Base-by-base conservation (phyloP, 1,140 invertebrate species). In the Bombus superbus region DNA sequence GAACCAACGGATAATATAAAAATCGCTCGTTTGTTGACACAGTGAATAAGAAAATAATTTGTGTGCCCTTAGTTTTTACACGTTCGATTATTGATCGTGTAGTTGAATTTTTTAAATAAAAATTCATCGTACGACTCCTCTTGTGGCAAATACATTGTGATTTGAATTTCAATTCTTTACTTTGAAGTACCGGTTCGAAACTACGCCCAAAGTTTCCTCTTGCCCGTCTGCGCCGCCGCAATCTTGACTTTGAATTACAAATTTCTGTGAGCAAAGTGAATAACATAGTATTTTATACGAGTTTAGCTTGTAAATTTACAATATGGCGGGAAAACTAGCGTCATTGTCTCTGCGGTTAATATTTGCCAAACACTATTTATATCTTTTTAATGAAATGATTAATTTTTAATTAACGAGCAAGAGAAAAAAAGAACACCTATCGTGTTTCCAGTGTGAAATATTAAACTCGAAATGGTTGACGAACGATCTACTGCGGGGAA, bases 101-200 rank as follows among this genome's bases (percentile, higher is more conserved):
- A 57, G 32, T 66, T 64, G 57, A 64, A 78, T 25, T 42, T 44
- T 62, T 40, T 9, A 40, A 42, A 42, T 28, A n/a, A 44, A 62
- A 69, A 84, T 71, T 69, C 22, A 25, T 79, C 32, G 47, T 40
- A 35, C 8, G 64, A 13, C 28, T 42, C 28, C 47, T 83, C n/a
- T 57, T 83, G 32, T 22, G 22, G 25, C 28, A 66, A 25, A 13
- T 22, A 66, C 28, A 8, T 44, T 38, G 83, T 81, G 83, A 85
- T 66, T 66, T n/a, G 83, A 85, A 74, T 74, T 81, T 66, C 25
- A 74, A 85, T 42, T 73, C 32, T 11, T 47, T 5, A 22, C 68
- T 80, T 59, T 40, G 13, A 11, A 47, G 47, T 57, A 64, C 62
- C 40, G 35, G 66, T 69, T 44, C 53, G 40, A 44, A 80, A 38